Percentiles rank a stretch among this genome's conserved stretches.
Evolutionary conservation across 2,797 vertebrate species (phyloP).

Genomic region (Micropoecilia bifurca): DNA sequence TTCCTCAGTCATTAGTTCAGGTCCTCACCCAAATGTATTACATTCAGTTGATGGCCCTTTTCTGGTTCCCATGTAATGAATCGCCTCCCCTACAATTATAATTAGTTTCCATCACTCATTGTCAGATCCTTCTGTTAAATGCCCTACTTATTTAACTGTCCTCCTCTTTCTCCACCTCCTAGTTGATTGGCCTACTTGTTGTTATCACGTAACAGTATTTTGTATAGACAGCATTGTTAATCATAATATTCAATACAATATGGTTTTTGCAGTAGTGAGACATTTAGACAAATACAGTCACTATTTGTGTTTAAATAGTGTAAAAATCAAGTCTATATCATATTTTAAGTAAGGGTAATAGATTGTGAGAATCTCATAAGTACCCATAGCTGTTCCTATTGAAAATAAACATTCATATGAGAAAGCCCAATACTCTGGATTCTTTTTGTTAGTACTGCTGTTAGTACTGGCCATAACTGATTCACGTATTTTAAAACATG

Average conservation of each 20-base stretch:
- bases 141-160: not conserved
- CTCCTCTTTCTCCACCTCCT: not conserved
- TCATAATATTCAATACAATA: not conserved
- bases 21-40: not conserved
- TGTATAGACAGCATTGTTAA: not conserved
- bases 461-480: not conserved
- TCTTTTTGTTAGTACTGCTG: not conserved
- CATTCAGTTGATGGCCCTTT: not conserved
- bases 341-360: not conserved
- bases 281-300: not conserved
- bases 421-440: not conserved
- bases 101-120: not conserved
- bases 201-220: not conserved
- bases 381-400: not conserved
- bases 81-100: not conserved
- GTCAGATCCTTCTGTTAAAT: not conserved
- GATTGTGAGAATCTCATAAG: not conserved
- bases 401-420: not conserved
- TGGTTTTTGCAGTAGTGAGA: not conserved
- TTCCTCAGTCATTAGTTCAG: not conserved
- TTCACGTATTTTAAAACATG: slow-evolving; percentile 8
- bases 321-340: not conserved
- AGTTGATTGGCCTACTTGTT: not conserved
- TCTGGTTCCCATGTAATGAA: not conserved
- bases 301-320: not conserved